Percentiles rank a stretch among this genome's conserved stretches.
Conservation (phyloP, 2,888 invertebrate genomes). For the Rhamnusium bicolor region DNA sequence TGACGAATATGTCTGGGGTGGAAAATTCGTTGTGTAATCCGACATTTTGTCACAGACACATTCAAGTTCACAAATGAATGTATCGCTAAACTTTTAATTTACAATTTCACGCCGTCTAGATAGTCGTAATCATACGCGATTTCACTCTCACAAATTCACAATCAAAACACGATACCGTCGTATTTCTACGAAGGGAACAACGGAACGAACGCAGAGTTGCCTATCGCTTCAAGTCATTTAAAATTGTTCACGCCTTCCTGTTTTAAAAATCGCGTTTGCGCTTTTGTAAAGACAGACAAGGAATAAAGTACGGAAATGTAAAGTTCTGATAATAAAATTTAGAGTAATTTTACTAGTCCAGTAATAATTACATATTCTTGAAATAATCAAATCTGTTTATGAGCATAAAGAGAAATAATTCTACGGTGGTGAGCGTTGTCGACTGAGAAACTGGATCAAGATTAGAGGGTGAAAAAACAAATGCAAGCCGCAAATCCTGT, state of each 20-base stretch:
- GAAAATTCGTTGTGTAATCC: constrained; percentile 61
- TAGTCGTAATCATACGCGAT: not conserved
- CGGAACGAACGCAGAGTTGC: constrained; percentile 8
- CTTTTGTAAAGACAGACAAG: not conserved
- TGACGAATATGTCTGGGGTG: constrained; percentile 69
- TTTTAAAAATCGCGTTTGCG: constrained; percentile 24
- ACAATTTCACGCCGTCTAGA: constrained; percentile 1
- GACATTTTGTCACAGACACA: constrained; percentile 45
- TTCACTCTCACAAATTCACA: not conserved
- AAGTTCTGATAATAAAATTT: too few relatives aligned
- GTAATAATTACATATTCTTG: too few relatives aligned
- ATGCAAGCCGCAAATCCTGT: too few relatives aligned
- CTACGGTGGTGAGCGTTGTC: too few relatives aligned
- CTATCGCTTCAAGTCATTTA: not conserved
- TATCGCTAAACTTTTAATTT: not conserved
- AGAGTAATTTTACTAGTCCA: too few relatives aligned
- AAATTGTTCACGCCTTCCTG: constrained; percentile 2
- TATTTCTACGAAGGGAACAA: constrained; percentile 1
- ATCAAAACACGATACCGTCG: not conserved
- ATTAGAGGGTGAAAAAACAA: too few relatives aligned
- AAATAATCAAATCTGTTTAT: too few relatives aligned
- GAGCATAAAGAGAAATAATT: too few relatives aligned
- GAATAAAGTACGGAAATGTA: too few relatives aligned
- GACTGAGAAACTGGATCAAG: too few relatives aligned
- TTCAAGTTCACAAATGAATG: constrained; percentile 5